These are phyloP conservation scores for Tragopan temminckii DNA, from an alignment of 2,797 vertebrate genomes.

Conservation along the genomic window DNA sequence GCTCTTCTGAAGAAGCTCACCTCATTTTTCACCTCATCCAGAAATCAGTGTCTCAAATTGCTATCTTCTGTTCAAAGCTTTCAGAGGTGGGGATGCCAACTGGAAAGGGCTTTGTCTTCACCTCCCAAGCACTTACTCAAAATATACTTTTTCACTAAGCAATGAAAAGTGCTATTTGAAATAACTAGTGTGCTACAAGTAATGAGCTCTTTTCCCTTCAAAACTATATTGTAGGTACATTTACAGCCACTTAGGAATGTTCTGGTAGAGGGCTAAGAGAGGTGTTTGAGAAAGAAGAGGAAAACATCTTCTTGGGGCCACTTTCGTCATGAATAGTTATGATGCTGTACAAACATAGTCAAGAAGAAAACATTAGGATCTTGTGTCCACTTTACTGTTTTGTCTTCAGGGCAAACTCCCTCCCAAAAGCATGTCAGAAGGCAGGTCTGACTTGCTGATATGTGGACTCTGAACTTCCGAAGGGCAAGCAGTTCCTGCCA, in stretches of 20 bases:
- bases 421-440: neutral
- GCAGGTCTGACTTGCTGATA: neutral
- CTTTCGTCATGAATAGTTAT: neutral
- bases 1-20: neutral
- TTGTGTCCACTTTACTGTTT: neutral
- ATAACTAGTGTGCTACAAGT: neutral
- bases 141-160: accelerated
- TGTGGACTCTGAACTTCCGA: neutral
- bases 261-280: neutral
- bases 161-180: neutral
- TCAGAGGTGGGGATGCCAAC: neutral
- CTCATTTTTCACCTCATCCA: neutral
- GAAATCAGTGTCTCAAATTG: neutral
- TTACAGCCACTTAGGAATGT: neutral
- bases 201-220: neutral
- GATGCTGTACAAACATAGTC: neutral
- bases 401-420: neutral
- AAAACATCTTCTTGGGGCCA: neutral
- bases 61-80: neutral
- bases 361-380: neutral
- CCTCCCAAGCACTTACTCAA: neutral
- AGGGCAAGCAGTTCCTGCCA: neutral
- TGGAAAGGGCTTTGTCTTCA: constrained; percentile 7
- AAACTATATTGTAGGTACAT: neutral
- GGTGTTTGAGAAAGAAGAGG: neutral